Evolutionary conservation across 1,140 invertebrate genomes (phyloP).

Genomic region (Solen grandis): DNA sequence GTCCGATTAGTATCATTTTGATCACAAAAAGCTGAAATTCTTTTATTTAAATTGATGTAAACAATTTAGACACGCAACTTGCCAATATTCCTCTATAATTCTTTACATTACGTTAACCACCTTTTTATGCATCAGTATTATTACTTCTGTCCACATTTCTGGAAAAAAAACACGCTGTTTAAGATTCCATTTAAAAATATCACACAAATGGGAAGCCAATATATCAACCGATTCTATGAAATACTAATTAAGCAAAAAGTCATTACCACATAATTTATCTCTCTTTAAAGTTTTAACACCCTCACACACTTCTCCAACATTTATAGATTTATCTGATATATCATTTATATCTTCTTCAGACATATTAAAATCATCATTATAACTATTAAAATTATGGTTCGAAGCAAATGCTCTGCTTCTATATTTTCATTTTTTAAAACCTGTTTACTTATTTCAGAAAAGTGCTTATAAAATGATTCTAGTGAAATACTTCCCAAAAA

Average conservation of each 20-base stretch:
- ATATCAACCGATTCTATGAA: too few species aligned
- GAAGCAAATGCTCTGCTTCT: background rate
- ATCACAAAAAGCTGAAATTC: background rate
- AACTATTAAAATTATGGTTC: too few species aligned
- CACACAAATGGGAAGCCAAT: too few species aligned
- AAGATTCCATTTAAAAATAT: slow-evolving; percentile 12
- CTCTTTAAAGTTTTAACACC: background rate
- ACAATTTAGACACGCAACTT: too few species aligned
- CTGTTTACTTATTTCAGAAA: too few species aligned
- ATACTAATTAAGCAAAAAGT: background rate
- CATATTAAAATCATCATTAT: background rate
- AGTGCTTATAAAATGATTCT: background rate
- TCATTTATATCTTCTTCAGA: too few species aligned
- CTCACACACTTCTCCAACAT: background rate
- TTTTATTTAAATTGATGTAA: background rate
- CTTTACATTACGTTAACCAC: too few species aligned
- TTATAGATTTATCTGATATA: too few species aligned
- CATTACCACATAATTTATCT: slow-evolving; percentile 1
- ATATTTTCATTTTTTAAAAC: background rate
- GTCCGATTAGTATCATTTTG: too few species aligned
- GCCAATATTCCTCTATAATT: too few species aligned
- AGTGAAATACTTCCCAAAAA: background rate
- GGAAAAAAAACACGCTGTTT: background rate
- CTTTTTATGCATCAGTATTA: too few species aligned
- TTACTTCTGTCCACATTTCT: too few species aligned